These are phyloP conservation scores for Cavia aperea DNA, from an alignment of 2,113 vertebrate species.

Conservation along the genomic window DNA sequence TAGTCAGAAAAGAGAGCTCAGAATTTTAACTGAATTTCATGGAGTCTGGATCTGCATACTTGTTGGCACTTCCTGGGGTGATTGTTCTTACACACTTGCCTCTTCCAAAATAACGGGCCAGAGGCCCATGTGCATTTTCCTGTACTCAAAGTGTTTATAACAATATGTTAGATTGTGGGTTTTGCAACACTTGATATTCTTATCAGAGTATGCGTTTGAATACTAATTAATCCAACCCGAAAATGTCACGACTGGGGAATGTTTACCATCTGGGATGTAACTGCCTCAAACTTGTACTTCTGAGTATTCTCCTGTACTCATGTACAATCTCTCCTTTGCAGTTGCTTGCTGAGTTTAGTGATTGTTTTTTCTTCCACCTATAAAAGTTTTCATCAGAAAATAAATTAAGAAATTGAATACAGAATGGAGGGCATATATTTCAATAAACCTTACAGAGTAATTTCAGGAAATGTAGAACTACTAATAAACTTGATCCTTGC, in stretches of 20 bases:
- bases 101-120: neutral
- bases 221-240: neutral
- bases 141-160: neutral
- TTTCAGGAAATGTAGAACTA: constrained; percentile 28
- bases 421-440: neutral
- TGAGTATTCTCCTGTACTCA: neutral
- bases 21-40: neutral
- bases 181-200: neutral
- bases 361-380: neutral
- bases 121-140: neutral
- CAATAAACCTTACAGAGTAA: neutral
- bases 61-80: neutral
- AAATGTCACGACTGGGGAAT: neutral
- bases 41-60: neutral
- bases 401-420: neutral
- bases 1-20: neutral
- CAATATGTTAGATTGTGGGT: neutral
- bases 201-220: neutral
- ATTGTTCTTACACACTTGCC: neutral
- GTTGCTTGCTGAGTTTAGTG: neutral
- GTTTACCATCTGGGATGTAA: too few relatives aligned
- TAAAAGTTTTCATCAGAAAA: constrained; percentile 24
- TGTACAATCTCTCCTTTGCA: neutral
- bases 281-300: neutral
- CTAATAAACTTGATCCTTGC: neutral